phyloP scores from a whole-genome alignment of 2,888 invertebrate species.

The Drosophila cracens region DNA sequence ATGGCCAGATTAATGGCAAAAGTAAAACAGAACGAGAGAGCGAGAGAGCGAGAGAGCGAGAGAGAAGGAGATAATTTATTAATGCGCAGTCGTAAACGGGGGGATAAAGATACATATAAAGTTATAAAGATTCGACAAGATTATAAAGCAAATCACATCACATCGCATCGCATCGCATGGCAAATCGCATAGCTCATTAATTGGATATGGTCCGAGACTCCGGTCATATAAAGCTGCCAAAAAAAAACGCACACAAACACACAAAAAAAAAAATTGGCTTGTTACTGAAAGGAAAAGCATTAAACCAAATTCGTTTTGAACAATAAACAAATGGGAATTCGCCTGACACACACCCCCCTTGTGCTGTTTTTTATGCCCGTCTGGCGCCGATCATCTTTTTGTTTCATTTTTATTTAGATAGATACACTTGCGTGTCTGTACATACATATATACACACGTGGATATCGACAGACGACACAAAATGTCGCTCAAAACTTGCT shows the following conservation, averaged over 20 bases:
- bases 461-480: conserved; percentile 41
- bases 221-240: conserved; percentile 46
- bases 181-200: conserved; percentile 57
- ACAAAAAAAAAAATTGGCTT: conserved; percentile 30
- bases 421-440: not conserved
- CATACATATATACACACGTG: not conserved
- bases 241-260: conserved; percentile 10
- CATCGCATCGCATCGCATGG: conserved; percentile 1
- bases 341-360: conserved; percentile 29
- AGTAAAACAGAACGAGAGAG: not conserved
- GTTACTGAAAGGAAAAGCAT: conserved; percentile 52
- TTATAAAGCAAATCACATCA: conserved; percentile 43
- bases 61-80: conserved; percentile 48
- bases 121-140: conserved; percentile 37
- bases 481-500: conserved; percentile 71
- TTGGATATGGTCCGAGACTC: conserved; percentile 39
- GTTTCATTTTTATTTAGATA: conserved; percentile 8
- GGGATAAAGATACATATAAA: conserved; percentile 39
- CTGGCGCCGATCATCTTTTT: conserved; percentile 64
- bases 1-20: conserved; percentile 65
- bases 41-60: not conserved
- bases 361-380: conserved; percentile 64
- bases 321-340: conserved; percentile 67
- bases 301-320: conserved; percentile 50
- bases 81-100: conserved; percentile 65